These are phyloP conservation scores for Pseudochirops cupreus DNA, from an alignment of 2,797 vertebrate genomes.

Conservation along the genomic window DNA sequence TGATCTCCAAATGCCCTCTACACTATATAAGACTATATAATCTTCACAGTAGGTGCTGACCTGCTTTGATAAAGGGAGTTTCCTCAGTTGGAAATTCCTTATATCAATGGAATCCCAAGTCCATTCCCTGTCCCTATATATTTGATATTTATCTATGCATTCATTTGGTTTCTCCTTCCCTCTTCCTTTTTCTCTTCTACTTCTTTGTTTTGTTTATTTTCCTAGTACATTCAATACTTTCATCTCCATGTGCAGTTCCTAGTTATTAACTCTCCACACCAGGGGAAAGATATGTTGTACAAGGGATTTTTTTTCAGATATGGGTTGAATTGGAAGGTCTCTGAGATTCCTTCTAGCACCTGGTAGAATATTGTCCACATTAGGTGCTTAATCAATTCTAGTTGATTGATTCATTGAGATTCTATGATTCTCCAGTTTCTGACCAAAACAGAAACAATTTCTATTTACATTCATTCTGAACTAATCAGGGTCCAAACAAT, in stretches of 20 bases:
- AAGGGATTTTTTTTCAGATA: background rate
- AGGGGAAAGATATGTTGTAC: background rate
- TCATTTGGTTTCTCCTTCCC: background rate
- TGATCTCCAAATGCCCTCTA: background rate
- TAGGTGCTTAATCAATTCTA: background rate
- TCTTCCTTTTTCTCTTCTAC: background rate
- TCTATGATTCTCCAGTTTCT: background rate
- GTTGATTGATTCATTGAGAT: background rate
- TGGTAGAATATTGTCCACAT: background rate
- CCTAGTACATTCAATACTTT: background rate
- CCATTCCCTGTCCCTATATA: background rate
- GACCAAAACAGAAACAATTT: too few relatives aligned
- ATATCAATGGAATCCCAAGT: background rate
- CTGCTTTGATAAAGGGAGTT: background rate
- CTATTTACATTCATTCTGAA: too few relatives aligned
- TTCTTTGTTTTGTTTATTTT: background rate
- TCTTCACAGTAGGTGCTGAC: background rate
- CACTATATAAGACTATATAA: background rate
- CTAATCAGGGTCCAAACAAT: too few relatives aligned
- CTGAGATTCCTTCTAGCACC: background rate
- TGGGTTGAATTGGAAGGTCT: background rate
- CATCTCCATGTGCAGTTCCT: background rate
- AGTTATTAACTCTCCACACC: background rate
- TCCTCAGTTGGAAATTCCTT: background rate
- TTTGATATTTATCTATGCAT: background rate